Evolutionary conservation across 23 tunicate species (phyloP), one percentile per base, ranked within the genome.

Genomic region (Clavelina lepadiformis): DNA sequence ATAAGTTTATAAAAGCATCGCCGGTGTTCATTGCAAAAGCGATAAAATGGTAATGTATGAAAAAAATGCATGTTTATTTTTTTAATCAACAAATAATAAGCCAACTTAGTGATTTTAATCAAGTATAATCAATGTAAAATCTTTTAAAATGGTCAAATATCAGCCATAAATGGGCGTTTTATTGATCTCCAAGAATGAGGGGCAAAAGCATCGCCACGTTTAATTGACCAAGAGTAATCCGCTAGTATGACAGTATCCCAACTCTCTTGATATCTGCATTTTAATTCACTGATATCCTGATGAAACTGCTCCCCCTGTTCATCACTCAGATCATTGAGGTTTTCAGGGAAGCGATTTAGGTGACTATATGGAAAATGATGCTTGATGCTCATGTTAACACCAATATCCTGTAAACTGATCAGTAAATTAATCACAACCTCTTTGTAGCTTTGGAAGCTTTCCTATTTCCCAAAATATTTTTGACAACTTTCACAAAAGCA

Each of bases 391-490:
- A 35, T 63, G 50, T 35, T 63, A 63, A 37, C 69, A 35, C 22
- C 51, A 8, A 63, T 35, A 63, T 63, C 51, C 28, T 63, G 65
- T 27, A 59, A 29, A 26, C 65, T 59, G 6, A 36, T 59, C 11
- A 59, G 65, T 29, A 59, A 29, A 18, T 59, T 28, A 23, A 38
- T 15, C 69, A 63, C 21, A 37, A 63, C 7, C 69, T 37, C 69
- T 63, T 37, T 37, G 28, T 63, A 63, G n/a, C n/a, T 6, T 63
- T 63, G 27, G 27, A 19, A 36, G 51, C 69, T 37, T 63, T 63
- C 38, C 22, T 63, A 37, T 63, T 63, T 63, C 69, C 51, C 50
- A 37, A 63, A 63, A 63, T n/a, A 63, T 63, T 63, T 37, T 63
- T 63, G 26, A 63, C 51, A 35, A 23, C 51, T 35, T 63, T 11